Conservation (phyloP, 2,797 vertebrate genomes). For the Tadarida brasiliensis region DNA sequence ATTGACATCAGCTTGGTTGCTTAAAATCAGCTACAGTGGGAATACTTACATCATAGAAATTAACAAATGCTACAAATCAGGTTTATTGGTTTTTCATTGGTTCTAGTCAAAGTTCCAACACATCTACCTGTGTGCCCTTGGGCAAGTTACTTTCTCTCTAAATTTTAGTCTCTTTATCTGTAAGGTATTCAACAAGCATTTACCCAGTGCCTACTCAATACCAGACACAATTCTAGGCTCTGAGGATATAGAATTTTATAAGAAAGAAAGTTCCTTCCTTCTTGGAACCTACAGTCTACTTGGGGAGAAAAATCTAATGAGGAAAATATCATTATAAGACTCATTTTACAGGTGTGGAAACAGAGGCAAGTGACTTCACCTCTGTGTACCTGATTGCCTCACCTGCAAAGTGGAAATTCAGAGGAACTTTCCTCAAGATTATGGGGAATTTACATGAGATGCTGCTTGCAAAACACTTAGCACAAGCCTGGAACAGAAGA, state of each 20-base stretch:
- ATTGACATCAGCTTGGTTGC: background rate
- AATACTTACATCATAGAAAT: background rate
- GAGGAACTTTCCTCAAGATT: background rate
- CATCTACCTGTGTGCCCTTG: background rate
- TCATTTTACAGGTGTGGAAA: conserved; percentile 2
- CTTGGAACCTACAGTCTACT: background rate
- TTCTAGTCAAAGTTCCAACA: background rate
- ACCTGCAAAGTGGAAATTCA: background rate
- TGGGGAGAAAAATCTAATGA: background rate
- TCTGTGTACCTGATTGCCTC: background rate
- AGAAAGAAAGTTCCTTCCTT: background rate
- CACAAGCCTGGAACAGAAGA: background rate
- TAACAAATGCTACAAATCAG: background rate
- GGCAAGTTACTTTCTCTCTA: background rate
- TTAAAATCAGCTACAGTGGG: background rate
- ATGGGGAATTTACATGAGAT: background rate
- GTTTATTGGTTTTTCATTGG: background rate
- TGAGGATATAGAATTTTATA: background rate
- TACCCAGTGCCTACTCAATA: background rate
- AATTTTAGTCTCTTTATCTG: background rate
- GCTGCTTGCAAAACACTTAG: background rate
- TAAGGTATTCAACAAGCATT: background rate
- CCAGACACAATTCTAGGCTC: background rate
- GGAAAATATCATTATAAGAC: background rate
- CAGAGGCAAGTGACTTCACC: background rate